Percentiles rank a stretch among this genome's conserved stretches.
These are phyloP conservation scores for Scolanthus callimorphus DNA, from an alignment of 92 coral and sea anemone genomes.

Conservation along the genomic window DNA sequence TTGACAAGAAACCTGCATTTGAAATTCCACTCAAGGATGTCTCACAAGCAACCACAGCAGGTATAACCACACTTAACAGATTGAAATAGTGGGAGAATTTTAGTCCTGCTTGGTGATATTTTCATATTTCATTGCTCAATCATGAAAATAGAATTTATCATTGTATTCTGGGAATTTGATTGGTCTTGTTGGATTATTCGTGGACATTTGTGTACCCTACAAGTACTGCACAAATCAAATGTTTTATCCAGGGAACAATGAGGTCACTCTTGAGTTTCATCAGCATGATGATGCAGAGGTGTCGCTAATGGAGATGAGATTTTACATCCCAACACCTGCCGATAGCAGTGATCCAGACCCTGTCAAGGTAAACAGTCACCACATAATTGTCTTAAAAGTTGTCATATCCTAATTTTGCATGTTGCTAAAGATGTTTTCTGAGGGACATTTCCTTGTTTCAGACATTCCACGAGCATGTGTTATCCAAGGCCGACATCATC, in stretches of 20 bases:
- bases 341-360: conserved; percentile 84
- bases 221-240: too few relatives aligned
- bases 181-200: conserved; percentile 2
- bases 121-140: too few relatives aligned
- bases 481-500: conserved; percentile 94
- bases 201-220: too few relatives aligned
- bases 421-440: too few relatives aligned
- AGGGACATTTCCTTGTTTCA: too few relatives aligned
- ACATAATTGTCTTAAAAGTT: neutral
- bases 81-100: too few relatives aligned
- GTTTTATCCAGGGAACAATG: conserved; percentile 95
- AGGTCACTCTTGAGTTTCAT: conserved; percentile 97
- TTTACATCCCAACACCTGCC: conserved; percentile 84
- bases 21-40: conserved; percentile 97
- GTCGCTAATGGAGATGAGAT: conserved; percentile 97
- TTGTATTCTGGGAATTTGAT: neutral
- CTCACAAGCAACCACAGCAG: conserved; percentile 92
- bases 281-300: conserved; percentile 99
- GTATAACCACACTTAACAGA: conserved; percentile 3
- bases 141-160: neutral
- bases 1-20: conserved; percentile 96
- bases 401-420: too few relatives aligned
- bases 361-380: conserved; percentile 57
- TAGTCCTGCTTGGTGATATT: too few relatives aligned
- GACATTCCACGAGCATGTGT: conserved; percentile 93